Conservation (phyloP, 2,113 vertebrate genomes). For the Peromyscus californicus region DNA sequence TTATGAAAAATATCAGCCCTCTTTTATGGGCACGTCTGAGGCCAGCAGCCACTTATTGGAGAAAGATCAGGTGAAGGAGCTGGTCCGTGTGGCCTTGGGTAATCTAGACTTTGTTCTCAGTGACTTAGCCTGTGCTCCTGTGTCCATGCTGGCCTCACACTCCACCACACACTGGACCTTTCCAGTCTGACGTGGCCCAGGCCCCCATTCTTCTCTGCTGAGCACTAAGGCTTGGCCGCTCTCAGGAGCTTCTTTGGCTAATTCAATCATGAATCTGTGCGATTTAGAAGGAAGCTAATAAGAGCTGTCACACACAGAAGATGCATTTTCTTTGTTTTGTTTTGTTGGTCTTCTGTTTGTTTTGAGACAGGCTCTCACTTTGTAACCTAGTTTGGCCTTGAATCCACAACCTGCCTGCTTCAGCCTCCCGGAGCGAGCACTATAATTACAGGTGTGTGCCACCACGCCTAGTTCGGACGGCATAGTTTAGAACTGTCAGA, state of each 20-base stretch:
- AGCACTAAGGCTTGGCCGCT: neutral
- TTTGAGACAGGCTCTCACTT: too few relatives aligned
- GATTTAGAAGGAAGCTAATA: neutral
- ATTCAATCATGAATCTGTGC: neutral
- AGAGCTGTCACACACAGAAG: neutral
- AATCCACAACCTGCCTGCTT: neutral
- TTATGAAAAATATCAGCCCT: neutral
- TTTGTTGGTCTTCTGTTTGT: neutral
- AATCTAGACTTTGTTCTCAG: neutral
- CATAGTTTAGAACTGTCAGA: slow-evolving; percentile 17
- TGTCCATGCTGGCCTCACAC: neutral
- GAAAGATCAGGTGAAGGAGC: neutral
- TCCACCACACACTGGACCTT: neutral
- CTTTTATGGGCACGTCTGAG: neutral
- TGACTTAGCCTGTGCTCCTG: neutral
- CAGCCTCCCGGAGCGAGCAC: neutral
- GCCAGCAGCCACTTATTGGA: neutral
- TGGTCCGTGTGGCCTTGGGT: neutral
- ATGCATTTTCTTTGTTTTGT: neutral
- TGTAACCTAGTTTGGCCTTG: neutral
- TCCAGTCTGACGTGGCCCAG: neutral
- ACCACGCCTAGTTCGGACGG: neutral
- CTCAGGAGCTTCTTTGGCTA: neutral
- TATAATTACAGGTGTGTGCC: too few relatives aligned
- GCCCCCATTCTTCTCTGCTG: neutral